Evolutionary conservation across 2,113 vertebrate genomes (phyloP).

Genomic region (Ia io): DNA sequence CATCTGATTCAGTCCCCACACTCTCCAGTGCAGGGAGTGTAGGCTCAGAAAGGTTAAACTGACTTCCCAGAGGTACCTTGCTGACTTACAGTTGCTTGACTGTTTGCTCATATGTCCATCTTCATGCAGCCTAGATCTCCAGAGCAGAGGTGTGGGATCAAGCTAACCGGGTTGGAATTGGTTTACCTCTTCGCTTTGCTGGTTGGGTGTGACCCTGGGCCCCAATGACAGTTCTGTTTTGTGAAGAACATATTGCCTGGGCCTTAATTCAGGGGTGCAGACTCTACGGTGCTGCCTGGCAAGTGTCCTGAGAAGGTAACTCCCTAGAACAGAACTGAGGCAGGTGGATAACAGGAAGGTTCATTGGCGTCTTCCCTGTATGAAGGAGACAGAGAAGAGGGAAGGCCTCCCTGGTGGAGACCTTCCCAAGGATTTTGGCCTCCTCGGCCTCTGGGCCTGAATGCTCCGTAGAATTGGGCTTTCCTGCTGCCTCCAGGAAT

Average conservation of each 20-base stretch:
- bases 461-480: neutral
- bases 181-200: neutral
- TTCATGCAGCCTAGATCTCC: neutral
- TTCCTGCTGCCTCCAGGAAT: neutral
- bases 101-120: neutral
- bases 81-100: neutral
- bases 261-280: neutral
- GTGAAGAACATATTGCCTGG: neutral
- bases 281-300: neutral
- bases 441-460: neutral
- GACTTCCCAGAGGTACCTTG: neutral
- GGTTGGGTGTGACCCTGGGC: neutral
- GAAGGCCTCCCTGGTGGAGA: neutral
- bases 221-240: neutral
- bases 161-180: neutral
- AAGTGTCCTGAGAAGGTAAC: neutral
- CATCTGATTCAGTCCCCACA: neutral
- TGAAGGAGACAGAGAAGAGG: neutral
- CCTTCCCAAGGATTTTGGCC: neutral
- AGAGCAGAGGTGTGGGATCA: neutral
- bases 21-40: neutral
- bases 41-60: neutral
- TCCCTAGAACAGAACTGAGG: neutral
- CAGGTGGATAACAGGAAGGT: neutral
- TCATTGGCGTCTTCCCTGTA: neutral